Conservation (phyloP, 2,888 invertebrate species). For the Orchestes rusci region DNA sequence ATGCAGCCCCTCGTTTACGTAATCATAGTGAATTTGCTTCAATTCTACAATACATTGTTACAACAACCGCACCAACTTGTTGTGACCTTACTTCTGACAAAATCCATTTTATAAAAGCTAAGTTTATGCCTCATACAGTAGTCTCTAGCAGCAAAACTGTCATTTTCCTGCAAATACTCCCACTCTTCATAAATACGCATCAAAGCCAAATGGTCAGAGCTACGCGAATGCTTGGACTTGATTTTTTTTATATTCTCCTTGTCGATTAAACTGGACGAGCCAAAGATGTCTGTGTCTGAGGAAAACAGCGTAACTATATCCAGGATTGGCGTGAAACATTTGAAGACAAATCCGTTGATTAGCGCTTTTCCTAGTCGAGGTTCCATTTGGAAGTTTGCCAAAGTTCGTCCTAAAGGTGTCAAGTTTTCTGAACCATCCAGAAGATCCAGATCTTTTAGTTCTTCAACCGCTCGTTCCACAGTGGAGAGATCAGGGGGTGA, state of each 20-base stretch:
- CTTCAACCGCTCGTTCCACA: slow-evolving; percentile 51
- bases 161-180: slow-evolving; percentile 37
- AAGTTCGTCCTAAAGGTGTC: slow-evolving; percentile 52
- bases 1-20: slow-evolving; percentile 46
- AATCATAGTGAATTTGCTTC: slow-evolving; percentile 49
- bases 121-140: slow-evolving; percentile 49
- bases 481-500: slow-evolving; percentile 53
- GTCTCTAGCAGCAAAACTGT: slow-evolving; percentile 44
- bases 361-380: slow-evolving; percentile 56
- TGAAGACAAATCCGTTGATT: slow-evolving; percentile 51
- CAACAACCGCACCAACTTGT: too few relatives aligned
- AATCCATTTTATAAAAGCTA: too few relatives aligned
- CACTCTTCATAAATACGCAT: slow-evolving; percentile 52
- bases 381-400: slow-evolving; percentile 48
- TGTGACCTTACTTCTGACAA: slow-evolving; percentile 46
- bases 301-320: slow-evolving; percentile 46
- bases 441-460: slow-evolving; percentile 52
- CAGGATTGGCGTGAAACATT: slow-evolving; percentile 48
- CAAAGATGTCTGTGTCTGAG: slow-evolving; percentile 50
- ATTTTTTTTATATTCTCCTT: slow-evolving; percentile 47
- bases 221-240: slow-evolving; percentile 47
- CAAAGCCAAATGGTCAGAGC: slow-evolving; percentile 58
- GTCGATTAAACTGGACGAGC: slow-evolving; percentile 42
- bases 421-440: slow-evolving; percentile 55
- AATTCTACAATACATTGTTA: slow-evolving; percentile 49